Base-by-base conservation (phyloP, 2,888 invertebrate species). In the Listrodromus nycthemerus region DNA sequence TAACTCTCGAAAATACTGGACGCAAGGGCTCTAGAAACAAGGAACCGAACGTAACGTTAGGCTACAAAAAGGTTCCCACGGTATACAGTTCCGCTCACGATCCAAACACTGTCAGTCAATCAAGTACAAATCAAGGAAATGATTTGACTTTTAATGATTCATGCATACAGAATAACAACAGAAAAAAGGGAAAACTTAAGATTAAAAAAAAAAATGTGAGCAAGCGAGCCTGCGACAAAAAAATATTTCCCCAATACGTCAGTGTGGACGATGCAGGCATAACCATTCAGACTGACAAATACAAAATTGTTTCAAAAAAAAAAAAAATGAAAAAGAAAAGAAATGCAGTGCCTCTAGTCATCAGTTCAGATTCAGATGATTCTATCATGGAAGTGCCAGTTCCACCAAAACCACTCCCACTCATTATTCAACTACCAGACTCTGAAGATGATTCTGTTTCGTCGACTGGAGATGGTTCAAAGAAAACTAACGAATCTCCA, bases 331-430 rank as follows among this genome's bases (percentile, higher is more conserved):
- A 73, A 66, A 55, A n/a, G 16, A 50, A 84, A 75, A 21, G 50
- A 16, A 71, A 27, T 2, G 16, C n/a, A 0, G 84, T 75, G 24
- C n/a, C 70, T 0, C 65, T 75, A 0, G 84, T 85, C 0, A 74
- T 77, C 3, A 83, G 80, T 21, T 90, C 89, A 1, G 90, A 91
- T 27, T 91, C 92, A 0, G 90, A 91, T 19, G 89, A 89, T 41
- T 93, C 93, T 1, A 92, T 93, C 80, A 88, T 89, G 30, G 93
- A 93, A 87, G 90, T 93, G 61, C 93, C 93, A 10, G 86, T 93
- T 30, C 91, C 93, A 3, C 92, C 92, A 2, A 93, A 92, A 83
- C 91, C 92, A 10, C 67, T 83, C 19, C 93, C 93, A 24, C 89
- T 86, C 10, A 27, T 92, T 16, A 91, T 93, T 67, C 86, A 91